These are phyloP conservation scores for Falcunculus frontatus DNA, from an alignment of 2,113 vertebrate species.

Conservation along the genomic window DNA sequence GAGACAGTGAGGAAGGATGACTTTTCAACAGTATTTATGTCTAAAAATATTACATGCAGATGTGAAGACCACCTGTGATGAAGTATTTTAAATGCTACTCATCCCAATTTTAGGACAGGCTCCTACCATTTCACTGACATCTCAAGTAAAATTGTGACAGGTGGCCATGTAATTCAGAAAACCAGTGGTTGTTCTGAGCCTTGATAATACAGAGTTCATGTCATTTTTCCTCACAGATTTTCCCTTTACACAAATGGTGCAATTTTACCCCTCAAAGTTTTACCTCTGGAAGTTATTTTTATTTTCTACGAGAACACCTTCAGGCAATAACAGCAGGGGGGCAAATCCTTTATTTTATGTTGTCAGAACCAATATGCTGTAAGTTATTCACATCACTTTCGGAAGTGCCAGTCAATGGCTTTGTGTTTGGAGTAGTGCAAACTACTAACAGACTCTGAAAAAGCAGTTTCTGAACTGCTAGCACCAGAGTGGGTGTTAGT, in stretches of 20 bases:
- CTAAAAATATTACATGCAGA: background rate
- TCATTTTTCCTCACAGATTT: constrained; percentile 7
- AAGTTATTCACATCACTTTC: constrained; percentile 14
- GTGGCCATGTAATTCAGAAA: constrained; percentile 12
- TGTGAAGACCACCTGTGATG: background rate
- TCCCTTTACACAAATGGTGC: constrained; percentile 46
- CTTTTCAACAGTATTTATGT: background rate
- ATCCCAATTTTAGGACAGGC: constrained; percentile 40
- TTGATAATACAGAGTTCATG: constrained; percentile 8
- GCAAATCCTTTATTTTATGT: constrained; percentile 48
- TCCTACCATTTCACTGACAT: constrained; percentile 30
- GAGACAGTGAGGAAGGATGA: background rate
- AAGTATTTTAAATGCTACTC: constrained; percentile 42
- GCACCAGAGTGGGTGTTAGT: background rate
- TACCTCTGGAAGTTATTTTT: constrained; percentile 53
- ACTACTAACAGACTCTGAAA: background rate
- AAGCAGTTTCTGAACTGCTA: background rate
- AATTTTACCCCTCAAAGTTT: constrained; percentile 45
- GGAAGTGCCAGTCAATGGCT: background rate
- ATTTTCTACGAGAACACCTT: constrained; percentile 46
- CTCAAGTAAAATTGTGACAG: constrained; percentile 48
- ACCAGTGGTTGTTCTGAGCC: constrained; percentile 7
- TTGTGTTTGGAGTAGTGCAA: background rate
- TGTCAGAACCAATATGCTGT: constrained; percentile 33
- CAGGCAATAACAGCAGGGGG: constrained; percentile 24